Evolutionary conservation across 2,113 vertebrate species (phyloP), one percentile per base, ranked within the genome.

Genomic region (Lepus timidus): DNA sequence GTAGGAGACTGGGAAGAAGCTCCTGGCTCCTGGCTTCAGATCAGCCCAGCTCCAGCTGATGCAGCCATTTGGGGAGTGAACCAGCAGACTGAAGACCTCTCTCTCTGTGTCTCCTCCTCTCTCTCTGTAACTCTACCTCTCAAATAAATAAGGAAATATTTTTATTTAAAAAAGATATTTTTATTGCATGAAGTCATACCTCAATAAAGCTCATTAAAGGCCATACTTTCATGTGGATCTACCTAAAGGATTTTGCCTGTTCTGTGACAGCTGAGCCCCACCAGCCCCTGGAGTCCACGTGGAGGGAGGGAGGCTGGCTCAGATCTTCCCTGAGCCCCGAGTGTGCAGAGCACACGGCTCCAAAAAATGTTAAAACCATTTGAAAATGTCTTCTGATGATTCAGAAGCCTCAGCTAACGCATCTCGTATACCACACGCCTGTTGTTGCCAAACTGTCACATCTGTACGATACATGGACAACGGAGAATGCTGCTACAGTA

Each of bases 401-500:
- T 55, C 88, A 74, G 64, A 82, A 64, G 44, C 33, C 39, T 70
- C 19, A 29, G 14, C 17, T 70, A 78, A 81, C 44, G 62, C 52
- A 75, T 87, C 25, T 16, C 61, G 11, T 31, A 74, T 36, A 44
- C 44, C 71, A 88, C 8, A 51, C 1, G 87, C 62, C 58, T 85
- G 36, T n/a, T 94, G 49, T 75, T 83, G 70, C 22, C 58, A 36
- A 93, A 89, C 20, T 95, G 39, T 51, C 49, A n/a, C 20, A 58
- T 89, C 79, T 70, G 86, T 13, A 68, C 89, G 91, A 49, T 51
- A 85, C 31, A 79, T 88, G 10, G 44, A 85, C 87, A 82, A n/a
- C 0, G 83, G 22, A 88, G 61, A 80, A 76, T 27, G 31, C 39
- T 33, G 71, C 65, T 25, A 76, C 44, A 39, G 70, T 65, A 91